A percentile compares a stretch with the other conserved stretches of the same genome.
Evolutionary conservation across 2,888 invertebrate species (phyloP).

Genomic region (Drosophila eohydei): DNA sequence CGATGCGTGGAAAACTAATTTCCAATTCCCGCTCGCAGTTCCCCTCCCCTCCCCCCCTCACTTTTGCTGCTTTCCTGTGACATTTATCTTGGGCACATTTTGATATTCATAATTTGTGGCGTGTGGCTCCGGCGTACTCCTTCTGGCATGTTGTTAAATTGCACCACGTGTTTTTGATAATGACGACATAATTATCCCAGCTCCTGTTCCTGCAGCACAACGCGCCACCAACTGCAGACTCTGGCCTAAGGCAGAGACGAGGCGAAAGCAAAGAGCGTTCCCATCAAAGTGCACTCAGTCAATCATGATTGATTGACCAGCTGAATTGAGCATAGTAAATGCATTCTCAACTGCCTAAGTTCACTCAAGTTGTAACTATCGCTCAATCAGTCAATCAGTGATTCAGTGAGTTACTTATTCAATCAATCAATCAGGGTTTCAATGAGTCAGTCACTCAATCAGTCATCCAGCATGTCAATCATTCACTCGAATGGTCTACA

Average conservation of each 20-base stretch:
- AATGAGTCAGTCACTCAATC: background rate
- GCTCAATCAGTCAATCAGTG: too few relatives aligned
- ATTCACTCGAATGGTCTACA: background rate
- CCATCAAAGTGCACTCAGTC: conserved; percentile 2
- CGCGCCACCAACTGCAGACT: too few relatives aligned
- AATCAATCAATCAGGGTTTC: background rate
- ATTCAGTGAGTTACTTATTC: background rate
- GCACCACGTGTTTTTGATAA: conserved; percentile 85
- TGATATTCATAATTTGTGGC: conserved; percentile 78
- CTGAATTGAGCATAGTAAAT: background rate
- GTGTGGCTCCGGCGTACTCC: conserved; percentile 60
- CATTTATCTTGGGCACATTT: conserved; percentile 69
- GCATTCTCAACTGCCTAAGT: background rate
- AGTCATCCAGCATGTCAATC: background rate
- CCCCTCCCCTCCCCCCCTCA: background rate
- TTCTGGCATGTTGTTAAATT: conserved; percentile 74
- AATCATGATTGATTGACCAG: conserved; percentile 4
- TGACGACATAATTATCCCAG: conserved; percentile 78
- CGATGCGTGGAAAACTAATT: conserved; percentile 85
- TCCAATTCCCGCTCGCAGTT: conserved; percentile 39
- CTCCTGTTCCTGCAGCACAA: background rate
- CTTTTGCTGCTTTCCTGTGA: conserved; percentile 54
- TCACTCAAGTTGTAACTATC: too few relatives aligned
- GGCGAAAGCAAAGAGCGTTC: too few relatives aligned
- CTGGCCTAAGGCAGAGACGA: too few relatives aligned